These are phyloP conservation scores for Oopsacas minuta DNA, from an alignment of 37 sponge, comb jelly and placozoan genomes.

Conservation along the genomic window DNA sequence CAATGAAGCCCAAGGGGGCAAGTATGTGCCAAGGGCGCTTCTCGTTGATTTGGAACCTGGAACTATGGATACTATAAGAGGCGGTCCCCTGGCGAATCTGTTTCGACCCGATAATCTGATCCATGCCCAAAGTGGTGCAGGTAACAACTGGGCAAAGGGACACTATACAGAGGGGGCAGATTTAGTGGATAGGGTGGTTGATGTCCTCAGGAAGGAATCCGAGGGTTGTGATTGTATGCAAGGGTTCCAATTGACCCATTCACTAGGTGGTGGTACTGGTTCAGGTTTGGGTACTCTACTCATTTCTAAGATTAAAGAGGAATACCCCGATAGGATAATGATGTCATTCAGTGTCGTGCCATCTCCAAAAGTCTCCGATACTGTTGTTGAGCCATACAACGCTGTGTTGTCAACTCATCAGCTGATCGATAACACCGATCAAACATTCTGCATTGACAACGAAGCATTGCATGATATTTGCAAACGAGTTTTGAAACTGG, in stretches of 20 bases:
- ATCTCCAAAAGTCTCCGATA: constrained; percentile 93
- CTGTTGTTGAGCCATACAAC: constrained; percentile 61
- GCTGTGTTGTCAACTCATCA: constrained; percentile 94
- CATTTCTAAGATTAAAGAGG: constrained; percentile 98
- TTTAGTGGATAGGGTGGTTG: constrained; percentile 92
- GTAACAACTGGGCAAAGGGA: constrained; percentile 99
- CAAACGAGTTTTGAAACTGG: constrained; percentile 94
- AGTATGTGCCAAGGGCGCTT: constrained; percentile 61
- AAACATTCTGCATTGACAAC: constrained; percentile 97
- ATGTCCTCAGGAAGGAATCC: constrained; percentile 96
- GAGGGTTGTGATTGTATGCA: constrained; percentile 99
- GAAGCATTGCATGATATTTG: constrained; percentile 99
- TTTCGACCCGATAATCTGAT: constrained; percentile 99
- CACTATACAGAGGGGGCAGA: constrained; percentile 83
- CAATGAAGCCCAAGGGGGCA: constrained; percentile 52
- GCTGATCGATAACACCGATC: constrained; percentile 99
- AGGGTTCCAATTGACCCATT: constrained; percentile 98
- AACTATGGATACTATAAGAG: constrained; percentile 73
- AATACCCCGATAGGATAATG: constrained; percentile 96
- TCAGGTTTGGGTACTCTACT: constrained; percentile 98
- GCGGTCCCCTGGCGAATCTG: constrained; percentile 92
- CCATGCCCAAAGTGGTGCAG: constrained; percentile 92
- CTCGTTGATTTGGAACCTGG: constrained; percentile 66
- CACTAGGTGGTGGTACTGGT: constrained; percentile 91
- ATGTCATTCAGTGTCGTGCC: constrained; percentile 93